These are phyloP conservation scores for Centropristis striata DNA, from an alignment of 2,113 vertebrate species.

Conservation along the genomic window DNA sequence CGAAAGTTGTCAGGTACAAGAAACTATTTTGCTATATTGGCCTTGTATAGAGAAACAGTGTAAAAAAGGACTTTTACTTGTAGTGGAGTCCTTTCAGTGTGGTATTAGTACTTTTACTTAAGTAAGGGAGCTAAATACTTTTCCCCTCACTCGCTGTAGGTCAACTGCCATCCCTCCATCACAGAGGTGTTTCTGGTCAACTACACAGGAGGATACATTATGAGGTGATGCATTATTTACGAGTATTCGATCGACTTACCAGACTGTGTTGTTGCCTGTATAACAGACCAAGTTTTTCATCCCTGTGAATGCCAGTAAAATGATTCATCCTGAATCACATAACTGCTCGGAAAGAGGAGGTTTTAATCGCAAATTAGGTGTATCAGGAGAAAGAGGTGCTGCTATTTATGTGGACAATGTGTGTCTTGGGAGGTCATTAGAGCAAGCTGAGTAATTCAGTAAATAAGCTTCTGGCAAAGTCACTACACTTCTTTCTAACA, in stretches of 20 bases:
- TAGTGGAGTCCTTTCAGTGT: no score
- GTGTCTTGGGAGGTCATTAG: constrained; percentile 66
- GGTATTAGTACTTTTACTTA: no score
- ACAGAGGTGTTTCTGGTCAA: neutral
- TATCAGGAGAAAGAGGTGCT: neutral
- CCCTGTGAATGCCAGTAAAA: neutral
- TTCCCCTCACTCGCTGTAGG: neutral
- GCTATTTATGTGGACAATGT: constrained; percentile 51
- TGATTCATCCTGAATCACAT: constrained; percentile 15
- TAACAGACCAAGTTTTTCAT: constrained; percentile 7
- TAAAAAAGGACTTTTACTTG: no score
- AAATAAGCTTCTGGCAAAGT: constrained; percentile 61
- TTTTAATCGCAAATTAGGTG: constrained; percentile 28
- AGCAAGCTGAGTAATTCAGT: constrained; percentile 42
- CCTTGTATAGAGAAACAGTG: no score
- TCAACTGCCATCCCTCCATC: neutral
- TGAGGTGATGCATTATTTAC: constrained; percentile 10
- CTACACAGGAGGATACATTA: no score
- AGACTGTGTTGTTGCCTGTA: neutral
- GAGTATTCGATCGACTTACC: neutral
- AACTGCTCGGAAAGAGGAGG: neutral
- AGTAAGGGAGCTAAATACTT: no score
- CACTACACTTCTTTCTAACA: constrained; percentile 37
- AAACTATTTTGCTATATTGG: no score
- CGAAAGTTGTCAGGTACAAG: no score